Evolutionary conservation across 1,140 invertebrate species (phyloP).

Genomic region (Lithobius niger): DNA sequence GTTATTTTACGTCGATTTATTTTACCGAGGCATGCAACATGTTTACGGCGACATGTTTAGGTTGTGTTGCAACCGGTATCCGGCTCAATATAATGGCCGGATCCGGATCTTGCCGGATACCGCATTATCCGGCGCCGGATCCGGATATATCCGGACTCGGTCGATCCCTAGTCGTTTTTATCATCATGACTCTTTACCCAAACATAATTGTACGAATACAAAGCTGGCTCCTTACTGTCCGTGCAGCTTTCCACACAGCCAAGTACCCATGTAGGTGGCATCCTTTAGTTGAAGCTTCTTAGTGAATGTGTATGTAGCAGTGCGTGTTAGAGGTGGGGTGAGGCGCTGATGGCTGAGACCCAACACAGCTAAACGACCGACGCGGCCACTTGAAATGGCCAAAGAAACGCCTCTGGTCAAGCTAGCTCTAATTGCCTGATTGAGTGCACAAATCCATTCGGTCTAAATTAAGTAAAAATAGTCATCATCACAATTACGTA

Average conservation of each 20-base stretch:
- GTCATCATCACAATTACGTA: not conserved
- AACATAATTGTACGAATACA: no score
- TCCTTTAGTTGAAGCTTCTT: slow-evolving; percentile 57
- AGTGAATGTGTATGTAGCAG: slow-evolving; percentile 54
- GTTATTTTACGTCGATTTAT: no score
- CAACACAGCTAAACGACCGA: slow-evolving; percentile 28
- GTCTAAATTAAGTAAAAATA: slow-evolving; percentile 28
- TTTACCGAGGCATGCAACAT: no score
- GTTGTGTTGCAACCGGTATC: no score
- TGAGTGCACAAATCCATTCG: slow-evolving; percentile 51
- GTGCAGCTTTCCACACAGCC: slow-evolving; percentile 66
- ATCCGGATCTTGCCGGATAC: no score
- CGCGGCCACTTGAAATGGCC: slow-evolving; percentile 34
- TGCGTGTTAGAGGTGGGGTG: slow-evolving; percentile 52
- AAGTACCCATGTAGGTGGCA: slow-evolving; percentile 55
- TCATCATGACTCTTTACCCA: no score
- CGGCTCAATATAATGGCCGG: no score
- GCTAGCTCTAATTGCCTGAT: slow-evolving; percentile 29
- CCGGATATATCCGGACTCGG: no score
- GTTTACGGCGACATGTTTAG: no score
- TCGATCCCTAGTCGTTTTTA: no score
- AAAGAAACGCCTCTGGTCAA: slow-evolving; percentile 6
- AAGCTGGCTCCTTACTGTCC: slow-evolving; percentile 47
- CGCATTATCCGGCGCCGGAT: no score
- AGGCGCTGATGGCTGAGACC: slow-evolving; percentile 30